Evolutionary conservation across 2,888 invertebrate genomes (phyloP), one percentile per base, ranked within the genome.

Genomic region (Archips xylosteana): DNA sequence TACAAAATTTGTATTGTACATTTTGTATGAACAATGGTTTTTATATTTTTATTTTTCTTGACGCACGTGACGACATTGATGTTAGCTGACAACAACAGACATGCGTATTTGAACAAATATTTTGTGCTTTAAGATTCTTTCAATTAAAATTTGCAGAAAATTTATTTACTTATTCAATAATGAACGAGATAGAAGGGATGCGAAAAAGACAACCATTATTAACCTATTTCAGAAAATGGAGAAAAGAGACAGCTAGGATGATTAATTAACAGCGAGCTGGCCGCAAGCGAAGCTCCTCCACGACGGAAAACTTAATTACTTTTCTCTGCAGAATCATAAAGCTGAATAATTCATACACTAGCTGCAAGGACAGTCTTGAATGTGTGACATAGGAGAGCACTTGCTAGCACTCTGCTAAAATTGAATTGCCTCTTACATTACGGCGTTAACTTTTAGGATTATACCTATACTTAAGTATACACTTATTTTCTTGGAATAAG

Each of bases 291-390:
- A 82, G 85, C 85, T 83, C 78, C 75, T 79, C 84, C 81, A 80
- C 84, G 81, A 86, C 88, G 86, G 88, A 89, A 89, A 89, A 90
- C 87, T 89, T 92, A 91, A 92, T 91, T 92, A 92, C 87, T 90
- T 91, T 91, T 89, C 90, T 89, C 87, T 79, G 84, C 80, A 82
- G 87, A 89, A 89, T 89, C 88, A 89, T 91, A 89, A 89, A 87
- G 83, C 82, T 89, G 87, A 89, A 91, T 90, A 87, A 89, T 90
- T 89, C 87, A 88, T 88, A 86, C 76, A 83, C 83, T 82, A 79
- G 84, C 83, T 83, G 82, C 82, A 80, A 83, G 82, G 83, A 85
- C 83, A 86, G 81, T 78, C 82, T 78, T 77, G 76, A 79, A 79
- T 80, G 76, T 78, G 79, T 78, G 78, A 78, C 77, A 76, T 75